Evolutionary conservation across 2,888 invertebrate genomes (phyloP), one percentile per base, ranked within the genome.

Genomic region (Synergus gifuensis): DNA sequence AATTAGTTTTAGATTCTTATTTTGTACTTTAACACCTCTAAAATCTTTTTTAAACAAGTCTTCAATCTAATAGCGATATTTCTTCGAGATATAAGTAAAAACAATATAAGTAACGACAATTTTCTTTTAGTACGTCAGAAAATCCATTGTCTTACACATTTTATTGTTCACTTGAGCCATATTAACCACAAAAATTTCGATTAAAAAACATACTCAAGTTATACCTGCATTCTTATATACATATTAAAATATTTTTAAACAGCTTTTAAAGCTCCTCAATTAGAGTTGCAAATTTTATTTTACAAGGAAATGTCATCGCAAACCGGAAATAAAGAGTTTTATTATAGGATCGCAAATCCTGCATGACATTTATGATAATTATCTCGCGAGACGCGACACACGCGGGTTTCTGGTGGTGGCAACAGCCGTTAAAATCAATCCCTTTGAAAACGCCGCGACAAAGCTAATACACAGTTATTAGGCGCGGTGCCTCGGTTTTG

Each of bases 391-490:
- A 14, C 11, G 9, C 58, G 60, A 54, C 60, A 40, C 76, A 76
- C 76, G 77, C 42, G 79, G 79, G 77, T 76, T 60, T 40, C 16
- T 49, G 54, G 83, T 63, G 81, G 78, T 64, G 76, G 60, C 81
- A 81, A 81, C 80, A 78, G 83, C 83, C 83, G 81, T 85, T 84
- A 83, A 83, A 84, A 78, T 22, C 78, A 79, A 83, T 85, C 80
- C 84, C 85, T 88, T 90, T 89, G 89, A 89, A 82, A 83, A 81
- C 79, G 78, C 83, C 83, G 87, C 87, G 89, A 89, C 89, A 89
- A 90, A 89, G 90, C 88, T 90, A 90, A 91, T 89, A 87, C 88
- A 85, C 83, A 83, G 86, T 91, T 91, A 91, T 91, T 91, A 90
- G 88, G 85, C 87, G 85, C 83, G 84, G 87, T 86, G 85, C 83